Percentiles rank a stretch among this genome's conserved stretches.
These are phyloP conservation scores for Apomyelois bistriatella DNA, from an alignment of 2,888 invertebrate genomes.

Conservation along the genomic window DNA sequence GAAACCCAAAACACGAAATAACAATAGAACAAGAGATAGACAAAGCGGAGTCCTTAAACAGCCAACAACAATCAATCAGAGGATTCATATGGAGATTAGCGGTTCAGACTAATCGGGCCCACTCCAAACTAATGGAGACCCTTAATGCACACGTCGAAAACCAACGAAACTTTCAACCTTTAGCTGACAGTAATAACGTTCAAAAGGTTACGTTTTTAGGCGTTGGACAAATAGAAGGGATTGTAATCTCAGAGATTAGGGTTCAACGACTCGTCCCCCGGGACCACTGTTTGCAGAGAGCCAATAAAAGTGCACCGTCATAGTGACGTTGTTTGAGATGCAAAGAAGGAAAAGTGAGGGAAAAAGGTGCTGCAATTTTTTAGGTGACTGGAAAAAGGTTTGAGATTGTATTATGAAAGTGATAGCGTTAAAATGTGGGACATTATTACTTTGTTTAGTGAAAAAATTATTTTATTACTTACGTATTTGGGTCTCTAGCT, in stretches of 20 bases:
- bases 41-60: background rate
- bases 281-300: slow-evolving; percentile 13
- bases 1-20: background rate
- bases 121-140: slow-evolving; percentile 50
- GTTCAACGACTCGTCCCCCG: slow-evolving; percentile 22
- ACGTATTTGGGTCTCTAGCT: no score
- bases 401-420: background rate
- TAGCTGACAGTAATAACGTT: background rate
- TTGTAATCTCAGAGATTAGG: slow-evolving; percentile 50
- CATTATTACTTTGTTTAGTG: no score
- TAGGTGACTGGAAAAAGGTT: slow-evolving; percentile 5
- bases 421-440: background rate
- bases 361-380: slow-evolving; percentile 5
- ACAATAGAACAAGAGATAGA: slow-evolving; percentile 3
- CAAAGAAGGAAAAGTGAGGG: background rate
- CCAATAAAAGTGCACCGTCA: slow-evolving; percentile 13
- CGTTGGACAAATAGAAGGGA: slow-evolving; percentile 39
- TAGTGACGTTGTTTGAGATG: slow-evolving; percentile 8
- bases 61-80: slow-evolving; percentile 11
- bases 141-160: slow-evolving; percentile 36
- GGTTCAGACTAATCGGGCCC: slow-evolving; percentile 43
- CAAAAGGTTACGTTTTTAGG: background rate
- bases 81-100: slow-evolving; percentile 36
- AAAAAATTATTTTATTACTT: no score
- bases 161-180: background rate